Conservation (phyloP, 2,797 vertebrate genomes). For the Propithecus deckenii region DNA sequence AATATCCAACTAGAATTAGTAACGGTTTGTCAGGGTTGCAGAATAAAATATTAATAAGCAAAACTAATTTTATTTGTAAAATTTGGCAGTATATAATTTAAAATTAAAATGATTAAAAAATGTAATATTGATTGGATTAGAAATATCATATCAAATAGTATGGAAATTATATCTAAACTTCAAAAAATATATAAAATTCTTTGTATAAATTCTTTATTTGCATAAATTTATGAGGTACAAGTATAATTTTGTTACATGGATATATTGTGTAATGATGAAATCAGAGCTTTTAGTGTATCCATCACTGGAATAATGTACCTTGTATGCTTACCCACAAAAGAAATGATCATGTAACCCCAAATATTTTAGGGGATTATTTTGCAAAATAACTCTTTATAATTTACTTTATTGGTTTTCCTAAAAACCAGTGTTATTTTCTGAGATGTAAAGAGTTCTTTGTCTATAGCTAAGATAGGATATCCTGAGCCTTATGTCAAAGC, state of each 20-base stretch:
- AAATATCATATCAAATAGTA: not conserved
- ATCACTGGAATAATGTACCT: not conserved
- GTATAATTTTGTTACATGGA: not conserved
- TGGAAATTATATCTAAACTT: not conserved
- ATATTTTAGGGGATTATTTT: not conserved
- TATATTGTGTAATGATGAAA: not conserved
- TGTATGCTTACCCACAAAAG: not conserved
- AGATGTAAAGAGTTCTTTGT: not conserved
- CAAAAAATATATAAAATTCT: not conserved
- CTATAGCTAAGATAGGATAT: not conserved
- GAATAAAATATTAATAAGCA: not conserved
- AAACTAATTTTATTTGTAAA: not conserved
- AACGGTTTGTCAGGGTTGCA: not conserved
- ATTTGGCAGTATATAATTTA: not conserved
- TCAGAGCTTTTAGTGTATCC: not conserved
- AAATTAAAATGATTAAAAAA: slow-evolving; percentile 11
- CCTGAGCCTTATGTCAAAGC: not conserved
- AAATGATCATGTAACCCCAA: not conserved
- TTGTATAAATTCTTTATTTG: not conserved
- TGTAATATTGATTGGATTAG: not conserved
- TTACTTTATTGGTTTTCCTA: not conserved
- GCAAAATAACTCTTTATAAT: not conserved
- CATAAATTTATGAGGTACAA: not conserved
- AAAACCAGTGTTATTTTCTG: not conserved
- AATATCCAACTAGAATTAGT: not conserved